phyloP scores from a whole-genome alignment of 2,888 invertebrate species.

The Heliconius cydno region DNA sequence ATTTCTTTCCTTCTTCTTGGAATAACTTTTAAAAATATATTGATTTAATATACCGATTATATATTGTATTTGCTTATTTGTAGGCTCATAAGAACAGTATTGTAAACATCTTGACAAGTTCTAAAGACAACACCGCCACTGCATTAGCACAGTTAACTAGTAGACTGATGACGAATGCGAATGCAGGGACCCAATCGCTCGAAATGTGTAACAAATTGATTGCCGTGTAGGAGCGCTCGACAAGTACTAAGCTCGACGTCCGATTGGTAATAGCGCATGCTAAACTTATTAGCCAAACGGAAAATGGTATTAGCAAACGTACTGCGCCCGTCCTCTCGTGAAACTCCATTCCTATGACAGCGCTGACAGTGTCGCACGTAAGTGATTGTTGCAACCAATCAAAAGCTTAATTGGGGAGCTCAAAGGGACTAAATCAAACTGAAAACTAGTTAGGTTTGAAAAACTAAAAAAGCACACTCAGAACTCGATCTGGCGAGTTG shows the following conservation, averaged over 20 bases:
- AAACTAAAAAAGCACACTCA: constrained; percentile 55
- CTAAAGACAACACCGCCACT: background rate
- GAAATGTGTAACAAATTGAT: constrained; percentile 81
- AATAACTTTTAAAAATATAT: background rate
- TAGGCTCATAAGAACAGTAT: background rate
- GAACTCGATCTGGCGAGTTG: constrained; percentile 57
- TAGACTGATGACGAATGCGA: constrained; percentile 47
- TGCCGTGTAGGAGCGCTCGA: constrained; percentile 71
- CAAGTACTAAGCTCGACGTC: constrained; percentile 70
- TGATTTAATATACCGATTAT: background rate
- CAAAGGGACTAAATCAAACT: constrained; percentile 62
- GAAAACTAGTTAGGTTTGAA: constrained; percentile 59
- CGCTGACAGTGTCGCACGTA: constrained; percentile 74
- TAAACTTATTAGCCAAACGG: constrained; percentile 83
- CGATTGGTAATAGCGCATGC: constrained; percentile 82
- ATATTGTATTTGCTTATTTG: background rate
- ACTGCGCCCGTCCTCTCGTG: constrained; percentile 65
- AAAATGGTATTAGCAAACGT: constrained; percentile 80
- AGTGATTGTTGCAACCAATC: constrained; percentile 81
- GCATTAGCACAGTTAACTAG: background rate
- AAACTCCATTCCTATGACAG: constrained; percentile 76
- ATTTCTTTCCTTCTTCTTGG: background rate
- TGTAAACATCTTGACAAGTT: too few species aligned
- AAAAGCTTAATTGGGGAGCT: constrained; percentile 71
- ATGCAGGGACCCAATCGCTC: constrained; percentile 78